Evolutionary conservation across 2,888 invertebrate species (phyloP), one percentile per base, ranked within the genome.

Genomic region (Xanthia icteritia): DNA sequence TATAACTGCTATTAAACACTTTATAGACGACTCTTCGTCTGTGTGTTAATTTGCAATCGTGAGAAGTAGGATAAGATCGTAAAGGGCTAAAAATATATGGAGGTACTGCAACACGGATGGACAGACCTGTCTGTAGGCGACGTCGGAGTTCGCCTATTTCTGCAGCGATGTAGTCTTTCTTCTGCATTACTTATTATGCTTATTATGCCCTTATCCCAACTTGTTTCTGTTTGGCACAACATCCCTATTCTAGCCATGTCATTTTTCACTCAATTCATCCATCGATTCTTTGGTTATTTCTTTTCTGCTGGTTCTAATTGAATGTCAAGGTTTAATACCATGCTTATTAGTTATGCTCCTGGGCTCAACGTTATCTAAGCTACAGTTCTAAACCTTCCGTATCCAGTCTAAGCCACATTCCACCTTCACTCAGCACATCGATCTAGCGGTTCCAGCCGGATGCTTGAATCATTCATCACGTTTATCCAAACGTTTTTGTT

Each of bases 1-100:
- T 82, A 70, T 66, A 84, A 66, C 15, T 70, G 42, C 56, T 51
- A 64, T 65, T 36, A 78, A 83, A 68, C 45, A 39, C 31, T 70
- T n/a, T 60, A 76, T 70, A 23, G 66, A 61, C 48, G 58, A 67
- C 58, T 51, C 36, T 54, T 13, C 5, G 54, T 82, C 51, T 42
- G 45, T 6, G 15, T 65, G 51, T 72, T 68, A 68, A 81, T 69
- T 68, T 58, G 27, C 31, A 54, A 60, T 60, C 48, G 72, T 83
- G 63, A 60, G 56, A 77, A 83, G 23, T 64, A 71, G 20, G 45
- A 76, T 36, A 39, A 48, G 9, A 45, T 54, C 36, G 20, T 65
- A 15, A 60, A 73, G 5, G 15, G 20, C 20, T 63, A 31, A 60
- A 42, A 54, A 27, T 63, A n/a, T 61, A 36, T 61, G 8, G 20